phyloP scores from a whole-genome alignment of 2,888 invertebrate species.

The Pyrgus malvae region DNA sequence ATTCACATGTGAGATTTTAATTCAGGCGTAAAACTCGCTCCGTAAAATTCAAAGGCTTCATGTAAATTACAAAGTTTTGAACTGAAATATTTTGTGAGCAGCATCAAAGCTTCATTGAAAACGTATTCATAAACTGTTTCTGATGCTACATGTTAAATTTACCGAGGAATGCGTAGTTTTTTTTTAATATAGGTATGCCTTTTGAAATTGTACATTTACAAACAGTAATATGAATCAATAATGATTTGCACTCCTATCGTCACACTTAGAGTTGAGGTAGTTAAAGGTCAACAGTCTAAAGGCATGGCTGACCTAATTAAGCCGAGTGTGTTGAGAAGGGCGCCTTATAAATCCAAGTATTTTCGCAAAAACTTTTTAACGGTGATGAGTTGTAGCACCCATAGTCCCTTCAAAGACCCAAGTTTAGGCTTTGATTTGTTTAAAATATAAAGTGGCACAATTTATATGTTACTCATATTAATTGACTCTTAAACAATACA shows the following conservation, averaged over 20 bases:
- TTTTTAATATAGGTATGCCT: constrained; percentile 3
- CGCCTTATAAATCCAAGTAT: constrained; percentile 37
- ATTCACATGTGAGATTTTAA: constrained; percentile 18
- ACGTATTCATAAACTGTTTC: constrained; percentile 26
- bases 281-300: too few relatives aligned
- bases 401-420: too few relatives aligned
- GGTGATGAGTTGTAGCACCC: constrained; percentile 71
- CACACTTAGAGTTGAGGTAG: too few relatives aligned
- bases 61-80: constrained; percentile 25
- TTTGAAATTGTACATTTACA: constrained; percentile 5
- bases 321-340: too few relatives aligned
- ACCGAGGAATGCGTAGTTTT: constrained; percentile 13
- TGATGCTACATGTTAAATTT: constrained; percentile 21
- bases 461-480: too few relatives aligned
- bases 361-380: constrained; percentile 62
- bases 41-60: constrained; percentile 20
- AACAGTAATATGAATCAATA: background rate
- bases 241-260: too few relatives aligned
- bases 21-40: constrained; percentile 21
- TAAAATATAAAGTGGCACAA: too few relatives aligned
- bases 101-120: constrained; percentile 25
- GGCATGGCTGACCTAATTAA: too few relatives aligned
- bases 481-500: too few relatives aligned
- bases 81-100: constrained; percentile 23
- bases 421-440: too few relatives aligned